Evolutionary conservation across 2,113 vertebrate genomes (phyloP), one percentile per base, ranked within the genome.

Genomic region (Lepisosteus osseus): DNA sequence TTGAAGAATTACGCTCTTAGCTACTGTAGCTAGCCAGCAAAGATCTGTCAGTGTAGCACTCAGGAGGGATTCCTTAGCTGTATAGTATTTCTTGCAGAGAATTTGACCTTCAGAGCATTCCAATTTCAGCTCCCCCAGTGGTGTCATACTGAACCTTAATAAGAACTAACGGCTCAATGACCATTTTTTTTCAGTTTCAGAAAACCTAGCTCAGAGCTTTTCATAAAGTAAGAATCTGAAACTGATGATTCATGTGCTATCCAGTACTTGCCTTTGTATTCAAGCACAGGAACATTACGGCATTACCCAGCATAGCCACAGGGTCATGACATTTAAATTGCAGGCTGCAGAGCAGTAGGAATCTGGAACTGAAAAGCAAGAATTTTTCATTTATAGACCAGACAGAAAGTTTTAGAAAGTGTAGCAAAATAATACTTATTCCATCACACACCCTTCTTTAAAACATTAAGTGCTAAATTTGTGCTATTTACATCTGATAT

Each of bases 31-130:
- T 6, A 51, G 47, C 9, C 47, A 51, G 47, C 9, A 51, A 9
- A 51, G 47, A 5, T 51, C 47, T 51, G 47, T 51, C 47, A 51
- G 47, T 51, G 47, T 55, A 55, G 12, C 17, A 55, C 67, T 55
- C 54, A 55, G n/a, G 47, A 68, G 13, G 47, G 12, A 54, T 61
- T 65, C 42, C 44, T 29, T 66, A 70, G 71, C 80, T 82, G 82
- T 87, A 82, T 84, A 86, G 86, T 82, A 75, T 78, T 79, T 83
- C 80, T 83, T 78, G 75, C 84, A 78, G 80, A 90, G 84, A 71
- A 74, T 85, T 83, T 89, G 87, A 86, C 88, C 88, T 90, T 89
- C 89, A 87, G 75, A 77, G 80, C 85, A 84, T 85, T 84, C 80
- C 87, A 86, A 85, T 86, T 80, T 81, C 71, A 72, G 54, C n/a